Base-by-base conservation (phyloP, 92 coral and sea anemone species). In the Anthopleura xanthogrammica region DNA sequence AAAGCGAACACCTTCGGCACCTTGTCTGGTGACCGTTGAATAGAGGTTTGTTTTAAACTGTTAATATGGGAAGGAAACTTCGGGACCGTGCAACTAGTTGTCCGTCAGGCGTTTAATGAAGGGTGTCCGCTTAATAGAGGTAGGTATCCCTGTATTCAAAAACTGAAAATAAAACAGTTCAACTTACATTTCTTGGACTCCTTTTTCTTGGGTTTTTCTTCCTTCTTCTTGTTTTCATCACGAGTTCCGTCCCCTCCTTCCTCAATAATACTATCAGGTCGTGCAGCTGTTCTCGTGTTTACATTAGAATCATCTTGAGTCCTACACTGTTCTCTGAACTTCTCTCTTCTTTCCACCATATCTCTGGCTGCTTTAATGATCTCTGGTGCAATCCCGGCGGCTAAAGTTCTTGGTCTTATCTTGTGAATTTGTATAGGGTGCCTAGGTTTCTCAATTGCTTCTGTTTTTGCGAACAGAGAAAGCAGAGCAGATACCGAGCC, bases 311-410 rank as follows among this genome's bases (percentile, higher is more conserved):
- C 92, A 55, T 79, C 85, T n/a, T 86, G 79, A 39, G 83, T 82
- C 11, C 22, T 66, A 68, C 75, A 77, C 54, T 65, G 54, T 24
- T 79, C 89, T 22, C 83, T 60, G 75, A 86, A 87, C 54, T 55
- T 79, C 50, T 85, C 89, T 11, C 80, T 75, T 40, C 89, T 82
- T 60, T 85, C 84, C 70, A 85, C 89, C 73, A 83, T 81, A 73
- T 79, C 85, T 41, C 88, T 86, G 13, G 92, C 92, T 1, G 85
- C 86, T 80, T 90, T 85, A 48, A 85, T 29, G 65, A 90, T 86
- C 54, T 92, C 96, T 9, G 93, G 90, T 72, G 90, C 89, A 36
- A 88, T 86, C 13, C 92, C 92, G 16, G 86, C 96, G 50, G 93
- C 93, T 42, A 92, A 85, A 13, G 96, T 92, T 81, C 86, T 90